Conservation (phyloP, 2,797 vertebrate species). For the Erithacus rubecula region DNA sequence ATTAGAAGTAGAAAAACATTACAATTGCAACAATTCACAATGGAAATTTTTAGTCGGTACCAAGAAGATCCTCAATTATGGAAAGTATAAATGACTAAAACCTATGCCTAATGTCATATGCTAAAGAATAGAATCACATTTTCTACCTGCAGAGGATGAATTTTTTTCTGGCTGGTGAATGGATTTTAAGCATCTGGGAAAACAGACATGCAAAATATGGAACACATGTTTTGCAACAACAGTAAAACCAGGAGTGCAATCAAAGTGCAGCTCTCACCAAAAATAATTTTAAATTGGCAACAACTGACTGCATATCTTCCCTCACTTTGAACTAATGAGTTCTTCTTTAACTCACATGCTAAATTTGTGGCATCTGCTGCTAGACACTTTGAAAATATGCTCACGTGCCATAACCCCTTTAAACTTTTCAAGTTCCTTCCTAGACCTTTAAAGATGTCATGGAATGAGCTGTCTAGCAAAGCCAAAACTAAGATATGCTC, state of each 20-base stretch:
- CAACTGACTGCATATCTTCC: background rate
- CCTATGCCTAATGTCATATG: background rate
- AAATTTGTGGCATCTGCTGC: background rate
- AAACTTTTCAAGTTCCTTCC: background rate
- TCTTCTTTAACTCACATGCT: background rate
- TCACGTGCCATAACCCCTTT: background rate
- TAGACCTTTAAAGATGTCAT: background rate
- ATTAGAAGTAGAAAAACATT: background rate
- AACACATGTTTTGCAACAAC: background rate
- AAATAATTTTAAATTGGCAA: background rate
- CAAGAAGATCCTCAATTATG: background rate
- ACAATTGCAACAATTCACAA: background rate
- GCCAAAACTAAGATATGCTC: background rate
- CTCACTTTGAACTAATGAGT: background rate
- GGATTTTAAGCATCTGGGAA: background rate
- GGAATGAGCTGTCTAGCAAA: background rate
- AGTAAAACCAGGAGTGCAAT: background rate
- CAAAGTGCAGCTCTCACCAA: background rate
- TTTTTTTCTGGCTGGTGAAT: background rate
- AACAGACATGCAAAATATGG: background rate
- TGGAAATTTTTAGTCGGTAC: background rate
- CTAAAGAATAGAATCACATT: background rate
- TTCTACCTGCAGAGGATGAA: background rate
- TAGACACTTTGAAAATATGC: background rate
- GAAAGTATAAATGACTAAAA: background rate